These are phyloP conservation scores for Lampropteryx suffumata DNA, from an alignment of 2,888 invertebrate genomes.

Conservation along the genomic window DNA sequence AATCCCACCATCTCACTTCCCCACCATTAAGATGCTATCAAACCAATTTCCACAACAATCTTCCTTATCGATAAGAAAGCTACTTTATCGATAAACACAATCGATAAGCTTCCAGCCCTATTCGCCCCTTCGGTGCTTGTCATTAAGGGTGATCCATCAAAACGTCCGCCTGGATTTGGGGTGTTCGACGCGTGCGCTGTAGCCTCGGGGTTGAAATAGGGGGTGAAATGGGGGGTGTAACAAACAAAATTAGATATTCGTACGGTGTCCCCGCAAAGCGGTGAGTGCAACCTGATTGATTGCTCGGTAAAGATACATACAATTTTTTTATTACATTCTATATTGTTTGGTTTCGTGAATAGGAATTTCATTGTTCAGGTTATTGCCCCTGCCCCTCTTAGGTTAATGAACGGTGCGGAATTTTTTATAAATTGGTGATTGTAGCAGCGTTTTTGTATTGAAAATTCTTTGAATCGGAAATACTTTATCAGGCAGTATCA, in stretches of 20 bases:
- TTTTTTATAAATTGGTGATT: not conserved
- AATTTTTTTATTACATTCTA: slow-evolving; percentile 34
- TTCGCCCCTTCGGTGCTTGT: slow-evolving; percentile 75
- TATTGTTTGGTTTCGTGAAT: slow-evolving; percentile 30
- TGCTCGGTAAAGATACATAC: slow-evolving; percentile 49
- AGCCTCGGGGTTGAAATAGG: slow-evolving; percentile 34
- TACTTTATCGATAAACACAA: slow-evolving; percentile 40
- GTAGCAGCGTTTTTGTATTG: no score
- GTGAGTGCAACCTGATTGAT: slow-evolving; percentile 76
- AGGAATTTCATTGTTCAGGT: slow-evolving; percentile 25
- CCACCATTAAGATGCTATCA: slow-evolving; percentile 56
- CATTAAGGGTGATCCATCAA: slow-evolving; percentile 83
- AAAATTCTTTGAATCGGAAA: no score
- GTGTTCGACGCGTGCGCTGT: slow-evolving; percentile 72
- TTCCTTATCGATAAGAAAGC: slow-evolving; percentile 44
- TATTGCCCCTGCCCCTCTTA: slow-evolving; percentile 7
- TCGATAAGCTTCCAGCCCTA: slow-evolving; percentile 48
- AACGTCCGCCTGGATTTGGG: slow-evolving; percentile 81
- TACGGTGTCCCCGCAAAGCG: slow-evolving; percentile 76
- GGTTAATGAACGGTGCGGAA: slow-evolving; percentile 22
- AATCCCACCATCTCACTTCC: slow-evolving; percentile 36
- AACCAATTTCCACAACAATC: slow-evolving; percentile 49
- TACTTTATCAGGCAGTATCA: no score
- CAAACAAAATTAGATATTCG: slow-evolving; percentile 82
- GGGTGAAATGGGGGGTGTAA: slow-evolving; percentile 44